Evolutionary conservation across 2,797 vertebrate genomes (phyloP), one percentile per base, ranked within the genome.

Genomic region (Leptoclinus maculatus): DNA sequence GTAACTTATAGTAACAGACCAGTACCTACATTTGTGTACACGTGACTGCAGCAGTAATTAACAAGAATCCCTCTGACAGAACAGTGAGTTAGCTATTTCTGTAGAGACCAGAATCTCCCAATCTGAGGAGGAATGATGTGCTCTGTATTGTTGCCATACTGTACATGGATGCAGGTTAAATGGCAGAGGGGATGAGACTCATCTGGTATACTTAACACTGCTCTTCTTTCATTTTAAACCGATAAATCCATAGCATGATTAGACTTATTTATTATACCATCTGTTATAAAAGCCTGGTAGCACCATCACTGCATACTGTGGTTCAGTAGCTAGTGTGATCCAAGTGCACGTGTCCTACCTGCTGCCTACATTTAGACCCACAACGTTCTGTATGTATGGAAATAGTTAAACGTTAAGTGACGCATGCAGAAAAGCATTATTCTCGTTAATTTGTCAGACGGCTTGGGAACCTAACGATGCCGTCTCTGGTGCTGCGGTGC

Each of bases 131-230:
- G 45, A 68, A 41, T 51, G 36, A 66, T 69, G 34, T 39, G 53
- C 29, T 53, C 29, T 79, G 65, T 51, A 23, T 80, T 74, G 69
- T 64, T 67, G 34, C 71, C 53, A 41, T n/a, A 32, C 57, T 64
- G 34, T 25, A 54, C 11, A 45, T 64, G 16, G 69, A 41, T 59
- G 3, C 41, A 14, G 3, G 16, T 53, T 59, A 34, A 51, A 76
- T 43, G 43, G 21, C 38, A 43, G 1, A 78, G 29, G n/a, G 60
- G 51, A 27, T 72, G 6, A 56, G 0, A 36, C 10, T 53, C 1
- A 2, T 29, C n/a, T 53, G 27, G n/a, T 72, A 25, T 21, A 58
- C 32, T 38, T 47, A 34, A 43, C n/a, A 39, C 23, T 11, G 47
- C 12, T 47, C 19, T n/a, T 25, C 59, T 43, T 65, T 63, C 3